Conservation (phyloP, 2,797 vertebrate species). For the Anas acuta region DNA sequence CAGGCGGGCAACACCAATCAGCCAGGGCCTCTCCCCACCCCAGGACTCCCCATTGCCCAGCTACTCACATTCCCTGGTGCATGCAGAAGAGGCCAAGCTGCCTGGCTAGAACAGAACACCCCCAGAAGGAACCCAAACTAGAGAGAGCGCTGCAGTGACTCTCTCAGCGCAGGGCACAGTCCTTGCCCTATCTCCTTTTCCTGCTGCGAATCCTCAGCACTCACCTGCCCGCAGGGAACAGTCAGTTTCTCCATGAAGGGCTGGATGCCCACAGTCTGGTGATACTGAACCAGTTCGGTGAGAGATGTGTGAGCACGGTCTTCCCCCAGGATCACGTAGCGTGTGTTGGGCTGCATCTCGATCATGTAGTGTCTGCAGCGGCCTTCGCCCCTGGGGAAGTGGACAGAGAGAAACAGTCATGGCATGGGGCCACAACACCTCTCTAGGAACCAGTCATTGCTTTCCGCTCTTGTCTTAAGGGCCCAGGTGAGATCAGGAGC, state of each 20-base stretch:
- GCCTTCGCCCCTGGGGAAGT: conserved; percentile 48
- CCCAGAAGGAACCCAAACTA: not conserved
- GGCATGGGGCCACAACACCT: not conserved
- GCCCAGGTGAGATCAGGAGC: not conserved
- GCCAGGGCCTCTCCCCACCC: not conserved
- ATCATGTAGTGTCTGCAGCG: conserved; percentile 82
- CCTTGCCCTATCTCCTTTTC: not conserved
- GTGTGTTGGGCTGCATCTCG: conserved; percentile 75
- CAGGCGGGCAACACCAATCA: rapidly evolving
- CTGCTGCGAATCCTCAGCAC: rapidly evolving
- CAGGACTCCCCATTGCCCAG: not conserved
- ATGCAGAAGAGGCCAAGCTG: not conserved
- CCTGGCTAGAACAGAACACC: not conserved
- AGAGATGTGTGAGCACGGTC: conserved; percentile 76
- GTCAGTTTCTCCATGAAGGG: conserved; percentile 79
- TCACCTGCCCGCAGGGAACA: conserved; percentile 78
- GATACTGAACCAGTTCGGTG: conserved; percentile 69
- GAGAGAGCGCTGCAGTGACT: not conserved
- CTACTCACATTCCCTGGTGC: not conserved
- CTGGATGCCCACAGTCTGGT: conserved; percentile 76
- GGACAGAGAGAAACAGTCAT: not conserved
- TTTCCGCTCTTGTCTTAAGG: conserved; percentile 15
- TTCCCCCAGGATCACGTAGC: conserved; percentile 81
- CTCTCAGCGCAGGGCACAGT: not conserved
- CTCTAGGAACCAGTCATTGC: conserved; percentile 38